Percentiles rank a stretch among this genome's conserved stretches.
phyloP scores from a whole-genome alignment of 2,888 invertebrate species.

The Noctua comes region DNA sequence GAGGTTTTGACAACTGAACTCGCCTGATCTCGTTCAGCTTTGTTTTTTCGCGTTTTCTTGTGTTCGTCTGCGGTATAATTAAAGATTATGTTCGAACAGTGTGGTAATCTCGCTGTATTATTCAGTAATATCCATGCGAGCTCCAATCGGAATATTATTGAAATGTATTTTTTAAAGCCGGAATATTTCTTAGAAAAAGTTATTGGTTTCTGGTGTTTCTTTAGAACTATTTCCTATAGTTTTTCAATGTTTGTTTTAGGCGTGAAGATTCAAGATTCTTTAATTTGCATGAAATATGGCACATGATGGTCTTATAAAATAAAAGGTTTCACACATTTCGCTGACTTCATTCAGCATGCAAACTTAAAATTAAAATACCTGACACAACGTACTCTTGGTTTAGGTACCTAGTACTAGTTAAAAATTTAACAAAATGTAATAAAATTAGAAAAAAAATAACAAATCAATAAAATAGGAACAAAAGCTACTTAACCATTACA shows the following conservation, averaged over 20 bases:
- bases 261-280: no score
- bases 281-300: no score
- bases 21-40: slow-evolving; percentile 47
- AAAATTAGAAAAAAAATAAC: no score
- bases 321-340: no score
- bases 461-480: no score
- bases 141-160: slow-evolving; percentile 59
- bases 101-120: slow-evolving; percentile 53
- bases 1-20: slow-evolving; percentile 65
- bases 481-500: no score
- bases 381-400: no score
- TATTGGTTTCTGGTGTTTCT: slow-evolving; percentile 46
- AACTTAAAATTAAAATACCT: no score
- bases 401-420: no score
- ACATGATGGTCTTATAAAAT: no score
- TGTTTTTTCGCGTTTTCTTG: slow-evolving; percentile 57
- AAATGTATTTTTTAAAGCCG: slow-evolving; percentile 32
- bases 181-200: slow-evolving; percentile 30
- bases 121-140: slow-evolving; percentile 39
- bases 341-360: no score
- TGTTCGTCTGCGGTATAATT: slow-evolving; percentile 55
- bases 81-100: slow-evolving; percentile 54
- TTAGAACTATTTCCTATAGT: slow-evolving; percentile 26
- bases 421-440: no score
- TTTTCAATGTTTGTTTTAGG: slow-evolving; percentile 40